phyloP scores from a whole-genome alignment of 2,888 invertebrate genomes.

The Pyrrhosoma nymphula region DNA sequence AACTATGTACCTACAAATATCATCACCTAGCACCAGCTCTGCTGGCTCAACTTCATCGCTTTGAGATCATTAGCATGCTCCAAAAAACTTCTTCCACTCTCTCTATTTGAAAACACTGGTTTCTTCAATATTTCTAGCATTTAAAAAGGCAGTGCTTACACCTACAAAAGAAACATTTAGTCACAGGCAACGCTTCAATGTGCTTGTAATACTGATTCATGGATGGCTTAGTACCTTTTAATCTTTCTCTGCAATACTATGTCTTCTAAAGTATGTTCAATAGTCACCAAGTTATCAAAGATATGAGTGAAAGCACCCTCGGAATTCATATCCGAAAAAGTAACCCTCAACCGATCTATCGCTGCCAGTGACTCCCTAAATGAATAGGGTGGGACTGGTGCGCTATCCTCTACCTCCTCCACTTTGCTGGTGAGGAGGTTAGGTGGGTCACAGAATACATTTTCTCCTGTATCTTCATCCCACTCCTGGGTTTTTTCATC shows the following conservation, averaged over 20 bases:
- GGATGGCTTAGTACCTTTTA: not conserved
- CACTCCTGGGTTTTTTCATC: not conserved
- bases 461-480: conserved; percentile 38
- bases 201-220: conserved; percentile 38
- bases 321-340: conserved; percentile 35
- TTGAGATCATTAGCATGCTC: not conserved
- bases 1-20: conserved; percentile 4
- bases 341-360: not conserved
- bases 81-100: not conserved
- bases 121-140: not conserved
- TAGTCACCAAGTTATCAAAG: conserved; percentile 7
- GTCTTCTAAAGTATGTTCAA: not conserved
- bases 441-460: not conserved
- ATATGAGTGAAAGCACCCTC: conserved; percentile 26
- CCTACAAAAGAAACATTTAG: not conserved
- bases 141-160: not conserved
- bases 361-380: not conserved
- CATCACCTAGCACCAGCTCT: not conserved
- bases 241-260: not conserved
- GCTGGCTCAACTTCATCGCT: not conserved
- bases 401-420: not conserved
- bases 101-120: not conserved
- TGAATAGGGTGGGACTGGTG: not conserved
- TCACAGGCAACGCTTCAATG: not conserved
- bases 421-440: not conserved